These are phyloP conservation scores for Poicephalus gulielmi DNA, from an alignment of 2,113 vertebrate species.

Conservation along the genomic window DNA sequence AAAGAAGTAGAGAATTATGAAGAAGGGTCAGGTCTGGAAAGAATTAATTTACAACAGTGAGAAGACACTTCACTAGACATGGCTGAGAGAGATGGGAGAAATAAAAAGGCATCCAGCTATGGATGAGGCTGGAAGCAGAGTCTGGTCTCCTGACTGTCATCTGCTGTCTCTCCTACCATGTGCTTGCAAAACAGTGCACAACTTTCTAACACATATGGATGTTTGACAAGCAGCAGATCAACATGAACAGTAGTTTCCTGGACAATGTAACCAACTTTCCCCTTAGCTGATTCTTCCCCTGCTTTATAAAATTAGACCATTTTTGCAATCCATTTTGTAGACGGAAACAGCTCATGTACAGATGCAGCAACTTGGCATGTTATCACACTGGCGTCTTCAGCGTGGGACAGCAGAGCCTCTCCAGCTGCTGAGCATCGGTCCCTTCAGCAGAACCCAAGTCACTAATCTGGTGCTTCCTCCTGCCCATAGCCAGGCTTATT, in stretches of 20 bases:
- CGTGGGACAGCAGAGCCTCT: slow-evolving; percentile 14
- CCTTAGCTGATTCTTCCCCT: not conserved
- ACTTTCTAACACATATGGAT: not conserved
- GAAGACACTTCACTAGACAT: not conserved
- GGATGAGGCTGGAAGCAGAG: not conserved
- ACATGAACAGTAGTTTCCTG: not conserved
- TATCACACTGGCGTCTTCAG: not conserved
- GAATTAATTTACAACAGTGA: not conserved
- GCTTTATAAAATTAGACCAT: not conserved
- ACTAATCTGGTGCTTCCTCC: slow-evolving; percentile 43
- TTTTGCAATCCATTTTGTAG: not conserved
- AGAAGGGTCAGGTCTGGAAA: not conserved
- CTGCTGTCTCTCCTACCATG: not conserved
- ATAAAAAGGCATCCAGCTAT: not conserved
- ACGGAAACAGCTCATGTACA: not conserved
- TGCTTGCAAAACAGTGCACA: not conserved
- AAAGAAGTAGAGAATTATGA: not conserved
- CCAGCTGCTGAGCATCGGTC: slow-evolving; percentile 54
- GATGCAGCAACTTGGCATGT: slow-evolving; percentile 30
- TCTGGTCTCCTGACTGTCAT: not conserved
- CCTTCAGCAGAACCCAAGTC: slow-evolving; percentile 33
- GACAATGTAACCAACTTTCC: not conserved
- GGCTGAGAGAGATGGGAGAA: not conserved
- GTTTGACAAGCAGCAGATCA: not conserved
- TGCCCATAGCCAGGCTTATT: slow-evolving; percentile 13